Base-by-base conservation (phyloP, 1,140 invertebrate genomes). In the Lanistes nyassanus region DNA sequence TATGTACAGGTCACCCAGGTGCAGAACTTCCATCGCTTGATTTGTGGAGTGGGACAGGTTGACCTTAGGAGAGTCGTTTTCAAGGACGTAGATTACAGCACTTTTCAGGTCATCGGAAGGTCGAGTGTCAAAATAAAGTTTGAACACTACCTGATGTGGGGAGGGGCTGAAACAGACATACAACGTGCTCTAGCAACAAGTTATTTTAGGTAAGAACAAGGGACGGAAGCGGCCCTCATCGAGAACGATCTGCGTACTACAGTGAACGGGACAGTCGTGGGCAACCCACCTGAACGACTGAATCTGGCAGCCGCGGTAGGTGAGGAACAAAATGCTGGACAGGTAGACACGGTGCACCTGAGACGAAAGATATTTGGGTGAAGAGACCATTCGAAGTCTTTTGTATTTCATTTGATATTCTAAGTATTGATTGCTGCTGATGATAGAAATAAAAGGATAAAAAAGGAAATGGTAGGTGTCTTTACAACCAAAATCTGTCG, bases 1-100 rank as follows among this genome's bases (percentile, higher is more conserved):
- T n/a, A 72, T 23, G 70, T 60, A 72, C 6, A 72, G 55, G 55
- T 72, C 70, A 16, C 70, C 70, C 0, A 72, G 70, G 70, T 72
- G 70, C 56, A 72, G 34, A 56, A 72, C 70, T 34, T 72, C 70
- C 70, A 72, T 37, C 3, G 42, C 9, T 5, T 62, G 70, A 39
- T 29, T 31, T 6, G 37, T 37, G 55, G 34, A 26, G 29, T 60
- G 19, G 56, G 56, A 60, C 55, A 72, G 56, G 70, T 72, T 62
- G 56, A 72, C 70, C 70, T 72, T 72, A 36, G 70, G 70, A 16
- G 70, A 42, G 19, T 62, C 55, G 37, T 62, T 37, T 0, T 1
- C 23, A 13, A 72, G 70, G 36, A 72, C 37, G 70, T 72, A 62
- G n/a, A 36, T n/a, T 26, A 72, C 29, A 19, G 37, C 70, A 37